Evolutionary conservation across 2,113 vertebrate species (phyloP), one percentile per base, ranked within the genome.

Genomic region (Tapirus terrestris): DNA sequence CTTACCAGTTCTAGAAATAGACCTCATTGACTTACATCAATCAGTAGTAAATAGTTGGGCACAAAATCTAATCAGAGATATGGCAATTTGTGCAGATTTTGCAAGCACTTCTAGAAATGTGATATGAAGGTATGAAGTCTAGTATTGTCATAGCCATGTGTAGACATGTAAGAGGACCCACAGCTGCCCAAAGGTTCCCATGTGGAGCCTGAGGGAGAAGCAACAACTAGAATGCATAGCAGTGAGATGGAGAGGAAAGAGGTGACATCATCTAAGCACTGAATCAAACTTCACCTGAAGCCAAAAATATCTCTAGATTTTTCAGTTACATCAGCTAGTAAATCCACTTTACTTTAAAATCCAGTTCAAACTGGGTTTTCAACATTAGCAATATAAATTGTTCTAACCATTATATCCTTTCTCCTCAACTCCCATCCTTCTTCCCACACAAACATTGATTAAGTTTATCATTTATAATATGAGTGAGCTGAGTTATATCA

Each of bases 311-410:
- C 39, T 67, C 48, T 33, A n/a, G 29, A 79, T 9, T 17, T 77
- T 96, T 63, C 45, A 77, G 16, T 58, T 58, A 23, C 10, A 88
- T 70, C 21, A 60, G 23, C 12, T 77, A 93, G 39, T 89, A 60
- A 85, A 81, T 63, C 36, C 9, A 33, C 63, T 94, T n/a, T 84
- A 72, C 83, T 89, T 83, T 73, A 93, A 94, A 91, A 93, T 25
- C 2, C 5, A 84, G 17, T 63, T 72, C 56, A 61, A 82, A 65
- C 6, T 58, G 56, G 14, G 3, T 86, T 93, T 83, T 89, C 63
- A 56, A 82, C 36, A 76, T 63, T 43, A 70, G 13, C 10, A 51
- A 61, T 51, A 63, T 43, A 79, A 96, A 67, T 56, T 92, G 31
- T 82, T 79, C 39, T 90, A 36, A 48, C 53, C 48, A 65, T 53